Evolutionary conservation across 2,113 vertebrate species (phyloP).

Genomic region (Podarcis raffonei): DNA sequence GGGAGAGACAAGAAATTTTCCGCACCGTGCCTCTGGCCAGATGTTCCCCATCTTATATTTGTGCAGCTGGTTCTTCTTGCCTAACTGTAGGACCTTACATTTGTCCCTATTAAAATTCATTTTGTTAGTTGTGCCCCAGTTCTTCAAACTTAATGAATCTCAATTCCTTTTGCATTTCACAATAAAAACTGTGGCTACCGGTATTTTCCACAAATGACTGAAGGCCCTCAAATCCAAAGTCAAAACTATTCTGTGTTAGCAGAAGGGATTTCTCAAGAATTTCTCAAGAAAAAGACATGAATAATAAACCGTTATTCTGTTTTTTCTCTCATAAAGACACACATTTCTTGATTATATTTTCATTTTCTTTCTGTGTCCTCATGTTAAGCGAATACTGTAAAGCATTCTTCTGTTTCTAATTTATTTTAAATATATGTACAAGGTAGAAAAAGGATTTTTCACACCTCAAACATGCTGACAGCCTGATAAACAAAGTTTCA

Average conservation of each 20-base stretch:
- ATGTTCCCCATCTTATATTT: too few species aligned
- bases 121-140: too few species aligned
- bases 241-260: background rate
- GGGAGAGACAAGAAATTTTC: too few species aligned
- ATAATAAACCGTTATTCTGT: background rate
- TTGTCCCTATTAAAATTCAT: too few species aligned
- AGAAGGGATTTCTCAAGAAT: background rate
- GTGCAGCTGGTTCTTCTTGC: too few species aligned
- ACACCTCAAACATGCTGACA: background rate
- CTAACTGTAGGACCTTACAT: too few species aligned
- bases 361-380: constrained; percentile 23
- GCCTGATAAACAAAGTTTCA: background rate
- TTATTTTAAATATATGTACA: constrained; percentile 13
- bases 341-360: constrained; percentile 5
- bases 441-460: background rate
- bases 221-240: background rate
- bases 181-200: background rate
- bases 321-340: background rate
- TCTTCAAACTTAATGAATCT: too few species aligned
- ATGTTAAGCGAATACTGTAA: constrained; percentile 14
- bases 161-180: background rate
- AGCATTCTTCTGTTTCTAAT: background rate
- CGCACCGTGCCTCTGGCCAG: too few species aligned
- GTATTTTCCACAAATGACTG: background rate
- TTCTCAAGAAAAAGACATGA: background rate